Evolutionary conservation across 2,113 vertebrate genomes (phyloP).

Genomic region (Aleadryas rufinucha): DNA sequence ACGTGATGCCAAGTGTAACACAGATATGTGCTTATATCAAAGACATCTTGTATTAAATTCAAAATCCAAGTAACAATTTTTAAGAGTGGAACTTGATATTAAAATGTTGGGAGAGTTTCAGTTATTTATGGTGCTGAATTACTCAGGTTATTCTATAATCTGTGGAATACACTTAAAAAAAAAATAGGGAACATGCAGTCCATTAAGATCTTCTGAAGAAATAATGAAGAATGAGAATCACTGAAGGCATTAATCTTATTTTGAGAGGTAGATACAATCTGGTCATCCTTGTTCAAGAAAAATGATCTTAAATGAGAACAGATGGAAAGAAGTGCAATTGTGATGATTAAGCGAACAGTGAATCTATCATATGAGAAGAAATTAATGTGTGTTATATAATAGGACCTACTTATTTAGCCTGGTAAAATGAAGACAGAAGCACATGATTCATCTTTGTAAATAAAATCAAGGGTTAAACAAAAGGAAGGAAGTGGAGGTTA

Average conservation of each 20-base stretch:
- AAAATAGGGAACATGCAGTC: neutral
- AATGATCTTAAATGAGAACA: slow-evolving; percentile 41
- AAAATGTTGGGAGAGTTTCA: neutral
- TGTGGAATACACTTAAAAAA: neutral
- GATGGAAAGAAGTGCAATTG: slow-evolving; percentile 37
- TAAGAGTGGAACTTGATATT: neutral
- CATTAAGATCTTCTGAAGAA: neutral
- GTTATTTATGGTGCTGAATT: neutral
- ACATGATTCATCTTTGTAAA: neutral
- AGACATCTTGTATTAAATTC: neutral
- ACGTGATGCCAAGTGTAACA: neutral
- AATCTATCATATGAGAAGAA: neutral
- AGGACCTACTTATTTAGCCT: neutral
- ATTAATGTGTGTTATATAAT: neutral
- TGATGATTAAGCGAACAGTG: neutral
- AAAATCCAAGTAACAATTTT: neutral
- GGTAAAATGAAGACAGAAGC: neutral
- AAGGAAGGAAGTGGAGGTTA: neutral
- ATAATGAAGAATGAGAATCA: neutral
- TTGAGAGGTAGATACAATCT: slow-evolving; percentile 19
- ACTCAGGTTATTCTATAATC: neutral
- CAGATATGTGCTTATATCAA: neutral
- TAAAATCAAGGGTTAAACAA: neutral
- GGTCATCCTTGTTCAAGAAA: slow-evolving; percentile 29
- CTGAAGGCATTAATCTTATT: slow-evolving; percentile 29